phyloP scores from a whole-genome alignment of 2,113 vertebrate genomes.

The Epinephelus cyanopodus region DNA sequence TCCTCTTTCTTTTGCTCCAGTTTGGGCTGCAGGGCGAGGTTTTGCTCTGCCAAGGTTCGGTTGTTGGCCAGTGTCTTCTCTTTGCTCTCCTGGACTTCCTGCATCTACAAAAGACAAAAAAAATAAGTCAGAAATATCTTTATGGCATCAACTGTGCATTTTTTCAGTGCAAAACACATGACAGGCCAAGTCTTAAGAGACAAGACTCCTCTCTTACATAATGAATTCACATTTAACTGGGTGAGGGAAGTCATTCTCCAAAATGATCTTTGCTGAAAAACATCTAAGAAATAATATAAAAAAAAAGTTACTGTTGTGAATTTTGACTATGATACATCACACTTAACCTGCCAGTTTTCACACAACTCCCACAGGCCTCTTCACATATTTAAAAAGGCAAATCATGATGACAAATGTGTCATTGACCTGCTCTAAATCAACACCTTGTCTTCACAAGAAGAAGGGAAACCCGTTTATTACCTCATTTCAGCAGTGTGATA shows the following conservation, averaged over 20 bases:
- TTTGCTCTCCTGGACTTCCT: constrained; percentile 93
- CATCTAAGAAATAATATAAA: not conserved
- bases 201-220: not conserved
- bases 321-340: constrained; percentile 22
- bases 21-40: constrained; percentile 92
- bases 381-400: constrained; percentile 13
- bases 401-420: not conserved
- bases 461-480: not conserved
- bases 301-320: not conserved
- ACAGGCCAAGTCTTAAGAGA: not conserved
- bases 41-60: constrained; percentile 93
- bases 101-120: constrained; percentile 82
- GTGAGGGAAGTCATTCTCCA: not conserved
- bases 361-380: constrained; percentile 23
- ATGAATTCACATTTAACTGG: not conserved
- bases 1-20: constrained; percentile 91
- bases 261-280: not conserved
- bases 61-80: constrained; percentile 93
- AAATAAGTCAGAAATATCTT: not conserved
- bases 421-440: not conserved
- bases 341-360: constrained; percentile 1
- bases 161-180: not conserved
- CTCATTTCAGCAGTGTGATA: not conserved
- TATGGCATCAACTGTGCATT: not conserved
- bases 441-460: not conserved